Evolutionary conservation across 2,888 invertebrate genomes (phyloP).

Genomic region (Synanthedon vespiformis): DNA sequence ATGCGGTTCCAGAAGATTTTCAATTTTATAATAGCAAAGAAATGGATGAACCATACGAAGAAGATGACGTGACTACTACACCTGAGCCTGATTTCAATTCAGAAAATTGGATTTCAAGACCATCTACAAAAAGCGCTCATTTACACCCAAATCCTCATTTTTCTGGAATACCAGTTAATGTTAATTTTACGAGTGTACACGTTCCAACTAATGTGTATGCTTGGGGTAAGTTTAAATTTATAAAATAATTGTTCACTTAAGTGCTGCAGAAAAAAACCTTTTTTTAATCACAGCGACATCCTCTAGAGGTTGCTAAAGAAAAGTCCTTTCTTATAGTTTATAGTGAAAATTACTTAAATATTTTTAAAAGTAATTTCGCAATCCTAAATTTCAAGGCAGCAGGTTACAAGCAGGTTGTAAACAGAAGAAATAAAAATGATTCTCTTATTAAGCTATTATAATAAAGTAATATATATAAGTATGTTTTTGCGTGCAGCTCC

Average conservation of each 20-base stretch:
- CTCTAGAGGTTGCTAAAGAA: no score
- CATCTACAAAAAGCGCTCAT: conserved; percentile 73
- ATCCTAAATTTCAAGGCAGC: no score
- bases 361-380: no score
- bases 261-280: not conserved
- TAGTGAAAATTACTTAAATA: no score
- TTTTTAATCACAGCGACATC: no score
- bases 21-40: conserved; percentile 79
- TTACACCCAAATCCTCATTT: conserved; percentile 80
- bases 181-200: conserved; percentile 88
- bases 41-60: conserved; percentile 71
- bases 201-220: conserved; percentile 97
- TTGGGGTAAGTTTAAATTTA: conserved; percentile 70
- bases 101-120: conserved; percentile 65
- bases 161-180: conserved; percentile 81
- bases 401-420: no score
- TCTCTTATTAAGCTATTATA: not conserved
- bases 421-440: not conserved
- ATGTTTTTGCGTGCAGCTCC: conserved; percentile 68
- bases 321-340: not conserved
- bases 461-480: not conserved
- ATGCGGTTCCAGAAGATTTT: conserved; percentile 71
- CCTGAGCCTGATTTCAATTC: conserved; percentile 66
- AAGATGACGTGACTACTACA: conserved; percentile 55
- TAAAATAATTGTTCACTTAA: conserved; percentile 1